Conservation (phyloP, 2,797 vertebrate species). For the Odontamblyopus lacepedii region DNA sequence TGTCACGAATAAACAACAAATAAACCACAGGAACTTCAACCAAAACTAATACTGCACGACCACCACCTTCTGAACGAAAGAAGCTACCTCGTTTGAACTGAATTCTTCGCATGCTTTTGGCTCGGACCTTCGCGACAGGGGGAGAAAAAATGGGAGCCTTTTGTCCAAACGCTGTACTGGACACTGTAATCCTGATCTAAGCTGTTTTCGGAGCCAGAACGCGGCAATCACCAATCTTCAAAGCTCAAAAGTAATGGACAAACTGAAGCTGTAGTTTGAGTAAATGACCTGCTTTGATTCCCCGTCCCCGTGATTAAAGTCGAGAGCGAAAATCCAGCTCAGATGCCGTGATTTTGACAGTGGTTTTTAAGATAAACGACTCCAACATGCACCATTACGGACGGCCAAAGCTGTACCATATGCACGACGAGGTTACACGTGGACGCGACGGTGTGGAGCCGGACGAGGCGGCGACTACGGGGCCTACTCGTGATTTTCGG, state of each 20-base stretch:
- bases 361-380: slow-evolving; percentile 7
- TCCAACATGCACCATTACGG: background rate
- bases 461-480: background rate
- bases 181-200: slow-evolving; percentile 1
- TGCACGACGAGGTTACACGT: background rate
- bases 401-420: slow-evolving; percentile 4
- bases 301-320: slow-evolving; percentile 7
- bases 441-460: background rate
- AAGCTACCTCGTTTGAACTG: slow-evolving; percentile 1
- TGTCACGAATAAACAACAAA: background rate
- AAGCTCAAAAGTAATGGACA: slow-evolving; percentile 6
- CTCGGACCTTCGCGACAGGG: background rate
- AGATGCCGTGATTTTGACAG: slow-evolving; percentile 11
- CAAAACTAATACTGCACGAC: background rate
- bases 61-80: background rate
- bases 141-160: background rate
- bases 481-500: background rate
- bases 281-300: background rate
- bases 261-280: background rate
- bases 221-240: slow-evolving; percentile 3
- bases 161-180: slow-evolving; percentile 1
- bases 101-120: background rate
- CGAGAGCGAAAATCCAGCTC: slow-evolving; percentile 8
- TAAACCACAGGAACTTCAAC: background rate
- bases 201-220: slow-evolving; percentile 9